Percentiles rank a stretch among this genome's conserved stretches.
Evolutionary conservation across 2,113 vertebrate species (phyloP).

Genomic region (Urocitellus parryii): DNA sequence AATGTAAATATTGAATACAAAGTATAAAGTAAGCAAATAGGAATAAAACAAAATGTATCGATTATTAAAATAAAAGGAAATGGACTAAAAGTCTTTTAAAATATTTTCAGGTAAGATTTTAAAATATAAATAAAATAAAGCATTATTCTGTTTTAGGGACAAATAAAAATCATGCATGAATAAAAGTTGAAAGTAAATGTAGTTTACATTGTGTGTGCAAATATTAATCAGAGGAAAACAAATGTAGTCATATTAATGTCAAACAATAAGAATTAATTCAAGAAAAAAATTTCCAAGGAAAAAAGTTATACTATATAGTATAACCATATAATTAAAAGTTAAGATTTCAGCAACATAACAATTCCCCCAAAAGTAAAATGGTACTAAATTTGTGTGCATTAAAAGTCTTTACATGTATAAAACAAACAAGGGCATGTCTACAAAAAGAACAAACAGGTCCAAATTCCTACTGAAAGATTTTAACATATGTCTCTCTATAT

Average conservation of each 20-base stretch:
- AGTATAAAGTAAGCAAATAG: background rate
- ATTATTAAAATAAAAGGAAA: conserved; percentile 34
- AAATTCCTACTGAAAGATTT: background rate
- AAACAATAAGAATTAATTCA: background rate
- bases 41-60: background rate
- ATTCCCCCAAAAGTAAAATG: background rate
- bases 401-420: background rate
- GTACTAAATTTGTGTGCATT: background rate
- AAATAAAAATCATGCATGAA: background rate
- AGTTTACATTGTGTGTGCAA: background rate
- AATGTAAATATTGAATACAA: background rate
- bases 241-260: background rate
- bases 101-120: background rate
- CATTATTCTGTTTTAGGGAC: background rate
- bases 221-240: background rate
- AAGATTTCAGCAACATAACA: background rate
- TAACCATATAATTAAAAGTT: background rate
- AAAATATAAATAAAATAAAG: background rate
- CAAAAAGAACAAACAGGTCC: background rate
- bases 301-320: background rate
- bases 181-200: background rate
- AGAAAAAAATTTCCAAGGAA: background rate
- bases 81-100: background rate
- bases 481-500: background rate
- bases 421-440: background rate